Evolutionary conservation across 2,888 invertebrate genomes (phyloP).

Genomic region (Habrosyne pyritoides): DNA sequence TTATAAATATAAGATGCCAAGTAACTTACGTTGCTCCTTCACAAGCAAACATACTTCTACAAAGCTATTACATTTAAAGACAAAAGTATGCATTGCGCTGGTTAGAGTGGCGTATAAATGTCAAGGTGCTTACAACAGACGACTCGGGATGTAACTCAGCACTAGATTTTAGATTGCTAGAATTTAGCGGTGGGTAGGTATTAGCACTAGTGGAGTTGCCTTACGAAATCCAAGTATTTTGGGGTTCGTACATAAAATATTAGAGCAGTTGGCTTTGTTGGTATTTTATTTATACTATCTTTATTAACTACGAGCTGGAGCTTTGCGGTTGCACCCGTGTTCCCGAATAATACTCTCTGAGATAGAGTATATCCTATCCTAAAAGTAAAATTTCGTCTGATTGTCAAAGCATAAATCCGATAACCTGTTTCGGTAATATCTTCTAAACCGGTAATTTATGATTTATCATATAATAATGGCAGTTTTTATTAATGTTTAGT

Average conservation of each 20-base stretch:
- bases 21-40: neutral
- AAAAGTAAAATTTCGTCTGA: too few relatives aligned
- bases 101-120: neutral
- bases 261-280: too few relatives aligned
- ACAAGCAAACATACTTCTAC: neutral
- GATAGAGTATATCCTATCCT: too few relatives aligned
- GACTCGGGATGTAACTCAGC: neutral
- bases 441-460: too few relatives aligned
- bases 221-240: neutral
- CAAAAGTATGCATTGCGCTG: neutral
- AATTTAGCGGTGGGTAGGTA: neutral
- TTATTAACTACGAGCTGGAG: too few relatives aligned
- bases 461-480: too few relatives aligned
- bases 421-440: too few relatives aligned
- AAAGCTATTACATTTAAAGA: neutral
- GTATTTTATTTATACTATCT: too few relatives aligned
- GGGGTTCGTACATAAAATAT: neutral
- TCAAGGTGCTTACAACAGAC: neutral
- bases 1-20: neutral
- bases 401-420: too few relatives aligned
- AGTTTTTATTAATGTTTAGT: too few relatives aligned
- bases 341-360: too few relatives aligned
- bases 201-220: neutral
- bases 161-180: neutral
- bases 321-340: too few relatives aligned